A percentile compares a stretch with the other conserved stretches of the same genome.
phyloP scores from a whole-genome alignment of 2,113 vertebrate species.

The Alligator mississippiensis region DNA sequence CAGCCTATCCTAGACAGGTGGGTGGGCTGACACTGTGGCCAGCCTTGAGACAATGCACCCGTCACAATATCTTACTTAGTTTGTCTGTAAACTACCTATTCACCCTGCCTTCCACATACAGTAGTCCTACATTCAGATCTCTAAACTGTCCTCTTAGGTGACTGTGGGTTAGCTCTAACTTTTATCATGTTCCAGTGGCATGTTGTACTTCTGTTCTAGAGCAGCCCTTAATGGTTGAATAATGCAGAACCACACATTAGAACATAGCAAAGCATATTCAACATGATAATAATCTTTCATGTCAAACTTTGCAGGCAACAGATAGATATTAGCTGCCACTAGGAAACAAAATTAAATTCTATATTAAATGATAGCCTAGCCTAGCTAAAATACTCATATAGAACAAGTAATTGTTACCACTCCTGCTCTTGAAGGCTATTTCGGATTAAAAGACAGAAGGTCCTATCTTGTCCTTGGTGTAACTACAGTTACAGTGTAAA shows the following conservation, averaged over 20 bases:
- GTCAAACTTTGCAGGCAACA: conserved; percentile 2
- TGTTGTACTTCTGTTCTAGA: fast-evolving
- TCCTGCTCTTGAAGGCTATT: conserved; percentile 42
- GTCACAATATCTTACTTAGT: no score
- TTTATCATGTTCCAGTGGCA: neutral
- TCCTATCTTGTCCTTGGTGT: conserved; percentile 25
- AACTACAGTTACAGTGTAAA: neutral
- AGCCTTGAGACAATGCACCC: no score
- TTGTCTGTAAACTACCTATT: no score
- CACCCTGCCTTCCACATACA: no score
- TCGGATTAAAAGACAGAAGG: neutral
- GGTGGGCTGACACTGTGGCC: no score
- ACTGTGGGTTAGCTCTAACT: neutral
- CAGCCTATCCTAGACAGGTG: no score
- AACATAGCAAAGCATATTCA: neutral
- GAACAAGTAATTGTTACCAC: conserved; percentile 23
- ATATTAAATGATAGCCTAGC: neutral
- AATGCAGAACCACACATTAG: neutral
- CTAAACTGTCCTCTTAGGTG: no score
- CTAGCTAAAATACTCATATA: neutral
- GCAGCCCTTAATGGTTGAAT: neutral
- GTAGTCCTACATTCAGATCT: no score
- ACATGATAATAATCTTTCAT: neutral
- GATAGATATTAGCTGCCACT: neutral
- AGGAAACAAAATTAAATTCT: neutral